Base-by-base conservation (phyloP, 1,140 invertebrate species). In the Drosophila mauritiana region DNA sequence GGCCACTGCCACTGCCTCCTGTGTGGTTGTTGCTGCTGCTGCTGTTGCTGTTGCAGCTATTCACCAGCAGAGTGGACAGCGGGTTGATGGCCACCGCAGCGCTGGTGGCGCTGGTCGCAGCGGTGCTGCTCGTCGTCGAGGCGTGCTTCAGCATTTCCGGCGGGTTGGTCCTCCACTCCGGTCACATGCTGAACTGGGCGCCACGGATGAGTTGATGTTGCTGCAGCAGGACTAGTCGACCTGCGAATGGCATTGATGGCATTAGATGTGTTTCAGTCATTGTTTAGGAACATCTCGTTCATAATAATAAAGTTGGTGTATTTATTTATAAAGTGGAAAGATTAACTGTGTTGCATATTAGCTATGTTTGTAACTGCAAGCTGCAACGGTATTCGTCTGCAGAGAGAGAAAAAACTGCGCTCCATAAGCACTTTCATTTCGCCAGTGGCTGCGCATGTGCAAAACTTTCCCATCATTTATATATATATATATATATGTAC, bases 91-190 rank as follows among this genome's bases (percentile, higher is more conserved):
- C 45, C 17, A 37, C 48, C 5, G 46, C 63, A 36, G 64, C 51
- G 27, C 27, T 31, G 11, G 40, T 73, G 45, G 70, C 42, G 8
- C 40, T 74, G 34, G 56, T 43, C 15, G 74, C 62, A 49, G 75
- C 40, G 25, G 83, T 79, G 53, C 68, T 86, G 83, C 83, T 78
- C 40, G 83, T 75, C 70, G 88, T 88, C 13, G 84, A 88, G 59
- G 83, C 84, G 79, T 88, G 84, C 61, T 88, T 88, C 52, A 88
- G 67, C 83, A 88, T 88, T 84, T 89, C 80, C 83, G 65, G 68
- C 63, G 54, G 39, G 37, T 67, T 72, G 12, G 34, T 15, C 37
- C 65, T 13, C 20, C 43, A 40, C 48, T 51, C 51, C 22, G 39
- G 11, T 59, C 67, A 73, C 69, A 73, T 73, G 45, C 39, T 73